phyloP scores from a whole-genome alignment of 2,888 invertebrate genomes.

The Oxystoma pomonae region DNA sequence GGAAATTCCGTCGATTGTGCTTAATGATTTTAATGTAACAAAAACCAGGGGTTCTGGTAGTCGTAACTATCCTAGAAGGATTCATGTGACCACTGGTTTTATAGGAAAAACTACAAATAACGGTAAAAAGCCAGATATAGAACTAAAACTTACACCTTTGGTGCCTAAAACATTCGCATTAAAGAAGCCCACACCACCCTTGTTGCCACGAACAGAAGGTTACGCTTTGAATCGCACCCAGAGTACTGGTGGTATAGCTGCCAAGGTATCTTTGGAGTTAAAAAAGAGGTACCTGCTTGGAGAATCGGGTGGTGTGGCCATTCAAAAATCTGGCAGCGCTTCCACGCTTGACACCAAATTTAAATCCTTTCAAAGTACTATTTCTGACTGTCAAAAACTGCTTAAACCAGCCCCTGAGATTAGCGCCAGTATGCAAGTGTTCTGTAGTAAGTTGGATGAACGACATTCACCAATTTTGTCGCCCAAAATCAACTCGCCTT shows the following conservation, averaged over 20 bases:
- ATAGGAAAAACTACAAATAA: conserved; percentile 45
- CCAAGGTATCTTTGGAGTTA: conserved; percentile 80
- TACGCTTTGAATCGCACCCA: conserved; percentile 77
- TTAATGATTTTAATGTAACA: conserved; percentile 61
- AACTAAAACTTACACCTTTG: conserved; percentile 47
- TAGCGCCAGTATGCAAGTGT: conserved; percentile 66
- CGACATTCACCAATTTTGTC: conserved; percentile 39
- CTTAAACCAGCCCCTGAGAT: conserved; percentile 67
- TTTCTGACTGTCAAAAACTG: conserved; percentile 84
- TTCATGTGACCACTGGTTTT: conserved; percentile 44
- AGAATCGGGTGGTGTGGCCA: conserved; percentile 62
- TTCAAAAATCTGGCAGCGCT: conserved; percentile 78
- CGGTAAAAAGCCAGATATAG: conserved; percentile 36
- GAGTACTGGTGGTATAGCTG: conserved; percentile 83
- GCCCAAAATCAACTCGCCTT: conserved; percentile 17
- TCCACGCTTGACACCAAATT: conserved; percentile 81
- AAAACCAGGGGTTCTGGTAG: conserved; percentile 49
- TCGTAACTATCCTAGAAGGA: conserved; percentile 29
- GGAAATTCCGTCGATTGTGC: conserved; percentile 71
- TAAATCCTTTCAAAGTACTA: conserved; percentile 78
- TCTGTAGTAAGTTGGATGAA: conserved; percentile 49
- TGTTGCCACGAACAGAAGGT: conserved; percentile 56
- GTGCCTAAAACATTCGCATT: conserved; percentile 34
- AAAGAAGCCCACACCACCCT: conserved; percentile 38
- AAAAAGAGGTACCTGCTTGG: conserved; percentile 82